Evolutionary conservation across 2,113 vertebrate genomes (phyloP).

Genomic region (Tachuris rubrigastra): DNA sequence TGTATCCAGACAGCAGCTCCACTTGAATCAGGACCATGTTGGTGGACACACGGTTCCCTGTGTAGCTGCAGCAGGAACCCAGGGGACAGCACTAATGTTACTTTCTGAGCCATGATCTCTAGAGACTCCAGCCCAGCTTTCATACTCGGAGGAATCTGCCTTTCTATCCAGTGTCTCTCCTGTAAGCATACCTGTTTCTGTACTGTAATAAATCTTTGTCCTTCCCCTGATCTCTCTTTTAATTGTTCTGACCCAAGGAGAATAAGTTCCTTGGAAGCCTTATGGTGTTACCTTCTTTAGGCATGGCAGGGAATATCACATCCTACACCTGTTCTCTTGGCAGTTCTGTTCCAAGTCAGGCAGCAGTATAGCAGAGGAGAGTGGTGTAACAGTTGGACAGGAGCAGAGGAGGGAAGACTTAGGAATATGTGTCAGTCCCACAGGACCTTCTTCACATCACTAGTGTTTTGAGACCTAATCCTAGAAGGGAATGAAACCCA

Average conservation of each 20-base stretch:
- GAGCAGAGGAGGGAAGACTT: background rate
- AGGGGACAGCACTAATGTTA: constrained; percentile 38
- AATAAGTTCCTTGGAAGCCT: background rate
- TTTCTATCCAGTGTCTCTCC: constrained; percentile 15
- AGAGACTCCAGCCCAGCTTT: constrained; percentile 7
- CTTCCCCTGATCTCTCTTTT: background rate
- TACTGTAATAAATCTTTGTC: background rate
- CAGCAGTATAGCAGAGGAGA: background rate
- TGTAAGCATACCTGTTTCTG: background rate
- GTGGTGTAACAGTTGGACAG: background rate
- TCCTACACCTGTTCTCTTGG: background rate
- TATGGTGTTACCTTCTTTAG: background rate
- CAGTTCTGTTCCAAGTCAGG: background rate
- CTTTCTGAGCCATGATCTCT: constrained; percentile 9
- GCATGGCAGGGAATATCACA: background rate
- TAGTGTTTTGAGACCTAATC: background rate
- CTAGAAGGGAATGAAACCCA: background rate
- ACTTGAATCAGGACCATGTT: constrained; percentile 65
- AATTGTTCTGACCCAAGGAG: background rate
- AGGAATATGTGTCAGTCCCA: background rate
- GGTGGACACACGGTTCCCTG: constrained; percentile 50
- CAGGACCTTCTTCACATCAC: background rate
- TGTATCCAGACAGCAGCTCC: constrained; percentile 64
- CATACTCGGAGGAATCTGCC: background rate
- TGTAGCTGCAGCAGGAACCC: constrained; percentile 56